Evolutionary conservation across 2,113 vertebrate species (phyloP), one percentile per base, ranked within the genome.

Genomic region (Ovibos moschatus): DNA sequence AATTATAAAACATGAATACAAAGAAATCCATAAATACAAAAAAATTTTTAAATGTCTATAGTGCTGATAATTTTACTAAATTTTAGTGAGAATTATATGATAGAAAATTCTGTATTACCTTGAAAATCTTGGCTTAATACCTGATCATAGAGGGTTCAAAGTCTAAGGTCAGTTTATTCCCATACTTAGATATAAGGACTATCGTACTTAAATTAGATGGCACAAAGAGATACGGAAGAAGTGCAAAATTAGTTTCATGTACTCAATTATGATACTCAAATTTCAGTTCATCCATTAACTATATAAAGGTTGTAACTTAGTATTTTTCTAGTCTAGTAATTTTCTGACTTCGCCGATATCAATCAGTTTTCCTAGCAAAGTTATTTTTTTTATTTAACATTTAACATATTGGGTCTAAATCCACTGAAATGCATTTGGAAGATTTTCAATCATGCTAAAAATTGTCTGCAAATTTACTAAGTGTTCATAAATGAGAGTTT

Each of bases 401-500:
- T 97, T 91, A 92, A 96, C 58, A 96, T 81, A 43, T 95, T n/a
- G 43, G n/a, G 2, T 85, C 23, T 96, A 93, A 94, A 91, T 89
- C 27, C 51, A 89, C 45, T 84, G 36, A 91, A 79, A 93, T 71
- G 25, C 78, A 96, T 78, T 89, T 86, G 78, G 82, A 95, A 94
- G 45, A 50, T 88, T 90, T 95, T 94, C n/a, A 91, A 58, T 91
- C 25, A 97, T 23, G 28, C 81, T 33, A 97, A 96, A 95, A 92
- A 90, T 82, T 74, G 40, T 93, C 95, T 96, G 28, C 64, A 88
- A 94, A 97, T 86, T 82, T 91, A 88, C 40, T 76, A 87, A 83
- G 36, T 76, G 21, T 30, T 95, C 28, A 84, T 40, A 93, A 67
- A 71, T 23, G 12, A 62, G 50, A 87, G 43, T 55, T 94, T 81